These are phyloP conservation scores for Procavia capensis DNA, from an alignment of 2,113 vertebrate species.

Conservation along the genomic window DNA sequence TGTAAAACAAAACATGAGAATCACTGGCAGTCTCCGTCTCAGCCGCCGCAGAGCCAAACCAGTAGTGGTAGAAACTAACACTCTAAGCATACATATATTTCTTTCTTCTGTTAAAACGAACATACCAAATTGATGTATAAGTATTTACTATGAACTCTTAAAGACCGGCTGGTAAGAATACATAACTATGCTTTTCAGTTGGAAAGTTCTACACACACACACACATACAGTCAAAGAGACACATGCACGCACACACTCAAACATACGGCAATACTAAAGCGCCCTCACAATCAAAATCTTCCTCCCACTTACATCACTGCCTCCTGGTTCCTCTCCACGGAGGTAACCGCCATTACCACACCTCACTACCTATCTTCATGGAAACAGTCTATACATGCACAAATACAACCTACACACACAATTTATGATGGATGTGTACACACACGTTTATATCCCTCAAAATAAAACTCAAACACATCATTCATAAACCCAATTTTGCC, in stretches of 20 bases:
- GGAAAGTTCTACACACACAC: not conserved
- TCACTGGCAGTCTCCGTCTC: not conserved
- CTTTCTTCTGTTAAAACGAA: slow-evolving; percentile 33
- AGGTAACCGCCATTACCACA: not conserved
- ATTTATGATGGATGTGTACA: not conserved
- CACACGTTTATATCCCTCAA: not conserved
- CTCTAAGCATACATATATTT: not conserved
- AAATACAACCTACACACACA: not conserved
- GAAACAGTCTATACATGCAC: not conserved
- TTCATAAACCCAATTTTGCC: not conserved
- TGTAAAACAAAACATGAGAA: slow-evolving; percentile 82
- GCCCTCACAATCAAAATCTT: not conserved
- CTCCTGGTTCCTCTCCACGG: not conserved
- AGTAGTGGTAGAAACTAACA: not conserved
- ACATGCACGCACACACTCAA: not conserved
- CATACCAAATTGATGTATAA: not conserved
- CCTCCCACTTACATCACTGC: not conserved
- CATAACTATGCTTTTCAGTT: not conserved
- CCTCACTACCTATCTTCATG: not conserved
- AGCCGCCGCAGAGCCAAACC: slow-evolving; percentile 11
- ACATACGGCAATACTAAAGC: not conserved
- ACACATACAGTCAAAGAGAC: not conserved
- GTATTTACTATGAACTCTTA: slow-evolving; percentile 22
- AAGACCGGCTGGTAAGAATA: slow-evolving; percentile 8
- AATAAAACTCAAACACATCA: slow-evolving; percentile 46